A percentile compares a stretch with the other conserved stretches of the same genome.
phyloP scores from a whole-genome alignment of 2,888 invertebrate genomes.

The Podabrus alpinus region DNA sequence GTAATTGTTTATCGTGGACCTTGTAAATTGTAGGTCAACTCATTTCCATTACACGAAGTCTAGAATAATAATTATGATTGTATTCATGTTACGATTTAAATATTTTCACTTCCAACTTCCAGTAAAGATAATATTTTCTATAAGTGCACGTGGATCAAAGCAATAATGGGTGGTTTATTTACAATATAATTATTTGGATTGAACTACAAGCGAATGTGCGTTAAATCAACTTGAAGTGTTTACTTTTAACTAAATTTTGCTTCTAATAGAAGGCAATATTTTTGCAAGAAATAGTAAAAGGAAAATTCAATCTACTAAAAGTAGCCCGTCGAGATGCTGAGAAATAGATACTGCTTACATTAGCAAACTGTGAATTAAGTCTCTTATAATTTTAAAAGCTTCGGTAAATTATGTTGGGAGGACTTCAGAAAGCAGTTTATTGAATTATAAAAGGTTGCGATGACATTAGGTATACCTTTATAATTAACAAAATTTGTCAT shows the following conservation, averaged over 20 bases:
- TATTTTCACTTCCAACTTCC: not conserved
- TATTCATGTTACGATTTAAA: not conserved
- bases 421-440: not conserved
- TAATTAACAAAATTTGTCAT: not conserved
- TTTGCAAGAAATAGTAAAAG: not conserved
- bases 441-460: not conserved
- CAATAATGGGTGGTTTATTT: not conserved
- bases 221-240: not conserved
- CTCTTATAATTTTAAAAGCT: not conserved
- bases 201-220: not conserved
- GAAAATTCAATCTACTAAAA: not conserved
- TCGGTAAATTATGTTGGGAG: not conserved
- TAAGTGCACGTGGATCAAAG: not conserved
- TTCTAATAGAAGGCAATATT: not conserved
- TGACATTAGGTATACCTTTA: not conserved
- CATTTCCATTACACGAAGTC: not conserved
- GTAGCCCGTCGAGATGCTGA: not conserved
- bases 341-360: not conserved
- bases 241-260: not conserved
- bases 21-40: not conserved
- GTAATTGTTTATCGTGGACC: not conserved
- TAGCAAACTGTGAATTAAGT: not conserved
- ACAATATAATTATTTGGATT: not conserved
- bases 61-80: not conserved
- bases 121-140: not conserved